Base-by-base conservation (phyloP, 2,113 vertebrate species). In the Muscicapa adusta region DNA sequence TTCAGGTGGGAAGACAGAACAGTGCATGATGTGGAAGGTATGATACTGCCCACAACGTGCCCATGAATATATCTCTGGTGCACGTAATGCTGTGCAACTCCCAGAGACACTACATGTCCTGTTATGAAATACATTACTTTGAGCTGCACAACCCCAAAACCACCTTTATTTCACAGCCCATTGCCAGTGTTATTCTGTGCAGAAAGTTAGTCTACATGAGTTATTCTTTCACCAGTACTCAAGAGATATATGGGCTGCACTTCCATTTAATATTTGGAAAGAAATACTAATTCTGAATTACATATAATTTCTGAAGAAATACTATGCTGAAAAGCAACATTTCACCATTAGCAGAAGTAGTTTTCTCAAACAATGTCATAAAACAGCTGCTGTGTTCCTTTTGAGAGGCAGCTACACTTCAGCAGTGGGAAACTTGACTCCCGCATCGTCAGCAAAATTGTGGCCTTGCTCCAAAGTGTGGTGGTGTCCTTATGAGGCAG, bases 301-400 rank as follows among this genome's bases (percentile, higher is more conserved):
- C 16, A 47, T 26, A 38, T 33, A 33, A 33, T 67, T 67, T 57
- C 22, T 47, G 13, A 67, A 38, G 43, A 38, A 47, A 67, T 61
- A 54, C 43, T 53, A 28, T 11, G 24, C 20, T 87, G 54, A 85
- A 94, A 87, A 4, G 3, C 75, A 94, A 89, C 14, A 4, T 67
- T 94, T 93, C 75, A 94, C 67, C 72, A 86, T 68, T 87, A 93
- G 84, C 76, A 94, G 65, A 91, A 94, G 74, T 14, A 63, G 61
- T 60, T 91, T 67, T 73, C 54, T 85, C 14, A 22, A 84, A 78
- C 8, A 48, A 66, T n/a, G 48, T 60, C 85, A 67, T 86, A 77
- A 77, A 96, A 29, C 56, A 93, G 72, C 87, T 80, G 63, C 78
- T 83, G 10, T 53, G 63, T 31, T 90, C 87, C 78, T 93, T 76